Percentiles rank a stretch among this genome's conserved stretches.
Evolutionary conservation across 2,113 vertebrate genomes (phyloP).

Genomic region (Paramisgurnus dabryanus): DNA sequence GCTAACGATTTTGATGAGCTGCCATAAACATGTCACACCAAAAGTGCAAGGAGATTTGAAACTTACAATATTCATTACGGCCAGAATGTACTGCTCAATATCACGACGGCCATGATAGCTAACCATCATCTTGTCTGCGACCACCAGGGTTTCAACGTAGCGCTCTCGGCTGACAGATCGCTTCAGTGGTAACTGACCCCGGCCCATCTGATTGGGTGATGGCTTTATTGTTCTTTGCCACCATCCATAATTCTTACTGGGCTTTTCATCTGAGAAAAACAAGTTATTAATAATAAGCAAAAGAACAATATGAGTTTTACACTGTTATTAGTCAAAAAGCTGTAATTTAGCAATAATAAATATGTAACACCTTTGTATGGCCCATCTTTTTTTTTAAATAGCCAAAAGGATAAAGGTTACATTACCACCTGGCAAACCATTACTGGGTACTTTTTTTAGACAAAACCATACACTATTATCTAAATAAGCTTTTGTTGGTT

Average conservation of each 20-base stretch:
- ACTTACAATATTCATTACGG: constrained; percentile 99
- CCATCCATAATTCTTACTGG: constrained; percentile 87
- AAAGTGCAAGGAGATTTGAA: constrained; percentile 65
- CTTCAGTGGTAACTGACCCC: constrained; percentile 89
- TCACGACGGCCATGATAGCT: constrained; percentile 95
- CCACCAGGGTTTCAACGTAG: constrained; percentile 96
- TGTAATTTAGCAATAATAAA: too few relatives aligned
- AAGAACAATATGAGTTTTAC: background rate
- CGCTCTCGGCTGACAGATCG: constrained; percentile 93
- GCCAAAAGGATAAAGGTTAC: too few relatives aligned
- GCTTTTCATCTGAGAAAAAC: constrained; percentile 84
- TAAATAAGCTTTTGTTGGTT: too few relatives aligned
- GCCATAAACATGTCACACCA: background rate
- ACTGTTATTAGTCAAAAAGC: background rate
- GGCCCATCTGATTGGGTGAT: constrained; percentile 84
- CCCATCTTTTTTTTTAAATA: too few relatives aligned
- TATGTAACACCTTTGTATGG: too few relatives aligned
- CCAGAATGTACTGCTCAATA: constrained; percentile 97
- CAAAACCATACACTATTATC: too few relatives aligned
- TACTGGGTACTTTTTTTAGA: too few relatives aligned
- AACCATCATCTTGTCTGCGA: constrained; percentile 99
- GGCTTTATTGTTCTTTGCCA: constrained; percentile 90
- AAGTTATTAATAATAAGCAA: background rate
- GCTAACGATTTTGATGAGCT: background rate
- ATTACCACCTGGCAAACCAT: too few relatives aligned